Evolutionary conservation across 2,113 vertebrate genomes (phyloP).

Genomic region (Lanius ludovicianus): DNA sequence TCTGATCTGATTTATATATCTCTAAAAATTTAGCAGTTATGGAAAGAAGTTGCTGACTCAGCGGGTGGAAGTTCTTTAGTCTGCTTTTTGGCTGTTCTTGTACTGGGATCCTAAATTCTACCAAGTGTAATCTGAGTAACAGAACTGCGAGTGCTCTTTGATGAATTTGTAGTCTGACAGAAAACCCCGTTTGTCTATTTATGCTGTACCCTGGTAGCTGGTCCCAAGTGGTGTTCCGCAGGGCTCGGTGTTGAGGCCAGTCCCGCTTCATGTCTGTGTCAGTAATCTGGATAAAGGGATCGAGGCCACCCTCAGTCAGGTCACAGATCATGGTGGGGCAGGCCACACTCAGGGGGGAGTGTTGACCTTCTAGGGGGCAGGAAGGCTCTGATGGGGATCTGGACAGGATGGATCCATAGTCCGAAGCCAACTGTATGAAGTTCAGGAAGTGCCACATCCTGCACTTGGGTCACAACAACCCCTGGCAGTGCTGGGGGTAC

Average conservation of each 20-base stretch:
- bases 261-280: neutral
- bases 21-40: neutral
- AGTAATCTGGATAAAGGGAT: neutral
- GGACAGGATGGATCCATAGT: neutral
- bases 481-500: neutral
- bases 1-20: neutral
- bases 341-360: neutral
- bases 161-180: neutral
- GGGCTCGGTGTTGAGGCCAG: neutral
- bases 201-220: neutral
- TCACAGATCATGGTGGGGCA: neutral
- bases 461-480: neutral
- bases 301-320: neutral
- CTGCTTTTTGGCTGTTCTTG: neutral
- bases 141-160: neutral
- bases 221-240: neutral
- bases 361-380: neutral
- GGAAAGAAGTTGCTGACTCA: neutral
- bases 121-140: neutral
- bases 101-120: neutral
- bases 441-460: neutral
- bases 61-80: neutral
- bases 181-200: neutral
- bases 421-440: neutral
- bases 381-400: neutral